These are phyloP conservation scores for Tenthredo livida DNA, from an alignment of 2,888 invertebrate genomes.

Conservation along the genomic window DNA sequence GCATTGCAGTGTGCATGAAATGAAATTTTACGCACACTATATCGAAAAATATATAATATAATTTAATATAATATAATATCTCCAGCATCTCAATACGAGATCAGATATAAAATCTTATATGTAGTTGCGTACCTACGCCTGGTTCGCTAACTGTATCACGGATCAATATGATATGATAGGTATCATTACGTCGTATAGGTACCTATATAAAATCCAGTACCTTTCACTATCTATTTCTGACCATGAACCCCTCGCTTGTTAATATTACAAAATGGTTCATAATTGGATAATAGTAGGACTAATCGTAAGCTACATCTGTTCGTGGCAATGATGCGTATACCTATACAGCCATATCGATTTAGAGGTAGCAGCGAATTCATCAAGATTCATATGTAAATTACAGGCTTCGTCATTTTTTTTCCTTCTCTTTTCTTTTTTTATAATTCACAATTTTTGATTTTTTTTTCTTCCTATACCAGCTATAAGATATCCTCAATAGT, in stretches of 20 bases:
- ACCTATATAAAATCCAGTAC: slow-evolving; percentile 41
- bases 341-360: slow-evolving; percentile 36
- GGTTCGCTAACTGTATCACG: slow-evolving; percentile 32
- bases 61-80: too few relatives aligned
- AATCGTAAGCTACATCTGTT: slow-evolving; percentile 4
- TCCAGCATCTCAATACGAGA: neutral
- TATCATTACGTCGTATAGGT: slow-evolving; percentile 41
- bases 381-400: slow-evolving; percentile 29
- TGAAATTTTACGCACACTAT: too few relatives aligned
- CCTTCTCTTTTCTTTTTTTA: neutral
- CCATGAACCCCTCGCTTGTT: slow-evolving; percentile 44
- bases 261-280: slow-evolving; percentile 27
- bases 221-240: slow-evolving; percentile 49
- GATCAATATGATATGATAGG: slow-evolving; percentile 48
- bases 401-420: neutral
- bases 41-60: too few relatives aligned
- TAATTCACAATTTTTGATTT: neutral
- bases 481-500: neutral
- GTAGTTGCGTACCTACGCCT: neutral
- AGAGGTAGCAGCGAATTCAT: slow-evolving; percentile 7
- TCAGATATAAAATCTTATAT: neutral
- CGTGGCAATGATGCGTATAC: neutral
- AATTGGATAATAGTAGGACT: slow-evolving; percentile 36
- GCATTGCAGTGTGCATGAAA: too few relatives aligned
- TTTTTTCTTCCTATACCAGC: neutral